Base-by-base conservation (phyloP, 2,888 invertebrate genomes). In the Cephus spinipes region DNA sequence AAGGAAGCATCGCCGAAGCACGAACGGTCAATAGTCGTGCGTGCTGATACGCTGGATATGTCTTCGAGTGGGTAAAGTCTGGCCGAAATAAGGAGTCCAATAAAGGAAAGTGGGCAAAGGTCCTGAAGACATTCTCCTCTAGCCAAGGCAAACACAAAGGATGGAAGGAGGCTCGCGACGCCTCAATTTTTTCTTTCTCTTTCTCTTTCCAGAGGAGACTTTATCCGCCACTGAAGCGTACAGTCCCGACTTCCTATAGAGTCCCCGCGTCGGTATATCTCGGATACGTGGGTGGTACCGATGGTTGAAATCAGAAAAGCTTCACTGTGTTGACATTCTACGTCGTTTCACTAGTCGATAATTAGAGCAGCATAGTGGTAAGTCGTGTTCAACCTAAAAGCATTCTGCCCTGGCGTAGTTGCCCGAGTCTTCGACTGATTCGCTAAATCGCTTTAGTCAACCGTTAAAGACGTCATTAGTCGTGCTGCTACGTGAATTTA, bases 21-120 rank as follows among this genome's bases (percentile, higher is more conserved):
- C 76, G 80, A 80, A 80, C 78, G 87, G 87, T 88, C 89, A 89
- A 89, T 89, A 89, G 84, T 79, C 85, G 83, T 87, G 88, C 87
- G 87, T 89, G 89, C 88, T 89, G 90, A 89, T 90, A 87, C 86
- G 84, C 85, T 55, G 85, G 85, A 88, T 86, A 85, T 89, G 87
- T 87, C 84, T 83, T 85, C 85, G 83, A 88, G 89, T 86, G 88
- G 86, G 84, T 85, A 86, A 88, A 88, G 89, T 89, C 87, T 86
- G 87, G 84, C 71, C 71, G 84, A 87, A 89, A 86, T 85, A 84
- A 87, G 85, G 85, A 85, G 71, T 88, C 87, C 86, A 89, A 90
- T 89, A 90, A 88, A 83, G 81, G 77, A 82, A 82, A 85, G 83
- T 82, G 84, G 55, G 23, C 55, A 55, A 55, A 55, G 55, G 69